Evolutionary conservation across 1,140 invertebrate genomes (phyloP).

Genomic region (silkworm (Bombyx mori)): DNA sequence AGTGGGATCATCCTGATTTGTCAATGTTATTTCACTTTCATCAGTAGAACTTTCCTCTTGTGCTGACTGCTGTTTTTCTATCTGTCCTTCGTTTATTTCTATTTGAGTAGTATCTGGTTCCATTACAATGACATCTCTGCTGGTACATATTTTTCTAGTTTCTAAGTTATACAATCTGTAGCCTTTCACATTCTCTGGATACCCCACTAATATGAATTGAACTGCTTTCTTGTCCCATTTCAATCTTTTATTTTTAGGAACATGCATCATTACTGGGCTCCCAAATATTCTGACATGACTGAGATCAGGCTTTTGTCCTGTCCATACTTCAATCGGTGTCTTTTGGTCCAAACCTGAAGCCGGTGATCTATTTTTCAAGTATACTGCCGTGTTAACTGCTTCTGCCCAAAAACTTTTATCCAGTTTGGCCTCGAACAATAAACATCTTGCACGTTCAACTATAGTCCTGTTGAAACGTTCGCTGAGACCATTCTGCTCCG

Average conservation of each 20-base stretch:
- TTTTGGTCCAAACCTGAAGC: conserved; percentile 26
- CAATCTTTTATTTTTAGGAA: conserved; percentile 23
- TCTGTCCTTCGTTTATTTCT: conserved; percentile 8
- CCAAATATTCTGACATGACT: conserved; percentile 45
- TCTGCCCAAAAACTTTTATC: neutral
- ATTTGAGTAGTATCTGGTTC: conserved; percentile 10
- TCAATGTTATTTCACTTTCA: neutral
- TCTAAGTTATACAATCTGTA: conserved; percentile 40
- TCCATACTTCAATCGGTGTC: no score
- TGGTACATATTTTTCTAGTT: conserved; percentile 23
- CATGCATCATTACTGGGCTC: conserved; percentile 20
- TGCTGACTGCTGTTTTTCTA: conserved; percentile 5
- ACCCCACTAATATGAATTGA: conserved; percentile 39
- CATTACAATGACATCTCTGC: conserved; percentile 30
- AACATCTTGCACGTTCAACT: no score
- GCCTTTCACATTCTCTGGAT: conserved; percentile 31
- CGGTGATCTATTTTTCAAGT: conserved; percentile 16
- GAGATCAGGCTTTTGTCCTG: conserved; percentile 20
- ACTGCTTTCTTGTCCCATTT: conserved; percentile 33
- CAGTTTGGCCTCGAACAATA: no score
- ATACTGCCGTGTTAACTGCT: conserved; percentile 10
- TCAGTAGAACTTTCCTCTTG: conserved; percentile 5
- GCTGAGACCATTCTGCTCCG: no score
- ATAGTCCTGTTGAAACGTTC: no score
- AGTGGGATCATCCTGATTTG: conserved; percentile 6